A percentile compares a stretch with the other conserved stretches of the same genome.
These are phyloP conservation scores for Mormoops blainvillei DNA, from an alignment of 2,113 vertebrate genomes.

Conservation along the genomic window DNA sequence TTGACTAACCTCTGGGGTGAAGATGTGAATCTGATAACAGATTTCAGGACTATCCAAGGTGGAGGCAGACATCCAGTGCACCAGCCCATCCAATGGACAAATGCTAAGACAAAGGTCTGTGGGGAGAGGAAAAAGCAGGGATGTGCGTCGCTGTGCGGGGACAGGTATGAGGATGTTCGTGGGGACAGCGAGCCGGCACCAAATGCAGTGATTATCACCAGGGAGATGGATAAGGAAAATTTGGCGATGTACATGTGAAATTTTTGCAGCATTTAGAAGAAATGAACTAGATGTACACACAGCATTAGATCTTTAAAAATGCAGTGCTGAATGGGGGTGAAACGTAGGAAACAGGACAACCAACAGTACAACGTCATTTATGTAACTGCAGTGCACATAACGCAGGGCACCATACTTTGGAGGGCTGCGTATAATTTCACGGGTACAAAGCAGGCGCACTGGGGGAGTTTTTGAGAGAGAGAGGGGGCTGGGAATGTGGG, in stretches of 20 bases:
- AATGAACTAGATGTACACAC: neutral
- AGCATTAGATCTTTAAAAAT: neutral
- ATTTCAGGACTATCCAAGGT: neutral
- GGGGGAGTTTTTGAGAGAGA: too few species aligned
- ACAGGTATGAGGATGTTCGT: neutral
- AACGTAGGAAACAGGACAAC: neutral
- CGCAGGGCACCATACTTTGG: neutral
- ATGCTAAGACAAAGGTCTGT: too few species aligned
- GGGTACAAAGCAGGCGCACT: neutral
- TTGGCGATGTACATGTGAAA: neutral
- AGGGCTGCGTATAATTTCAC: neutral
- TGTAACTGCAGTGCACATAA: neutral
- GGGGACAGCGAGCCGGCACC: neutral
- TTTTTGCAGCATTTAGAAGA: neutral
- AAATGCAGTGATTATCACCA: neutral
- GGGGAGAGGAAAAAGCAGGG: neutral
- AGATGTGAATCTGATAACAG: neutral
- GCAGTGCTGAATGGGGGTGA: too few species aligned
- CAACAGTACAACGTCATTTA: neutral
- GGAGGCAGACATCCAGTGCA: neutral
- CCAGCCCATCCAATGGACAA: neutral
- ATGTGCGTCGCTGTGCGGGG: rapidly evolving
- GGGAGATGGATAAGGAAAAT: neutral
- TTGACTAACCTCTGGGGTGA: neutral
- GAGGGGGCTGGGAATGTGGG: neutral